phyloP scores from a whole-genome alignment of 2,113 vertebrate genomes.

The Mustela nigripes region DNA sequence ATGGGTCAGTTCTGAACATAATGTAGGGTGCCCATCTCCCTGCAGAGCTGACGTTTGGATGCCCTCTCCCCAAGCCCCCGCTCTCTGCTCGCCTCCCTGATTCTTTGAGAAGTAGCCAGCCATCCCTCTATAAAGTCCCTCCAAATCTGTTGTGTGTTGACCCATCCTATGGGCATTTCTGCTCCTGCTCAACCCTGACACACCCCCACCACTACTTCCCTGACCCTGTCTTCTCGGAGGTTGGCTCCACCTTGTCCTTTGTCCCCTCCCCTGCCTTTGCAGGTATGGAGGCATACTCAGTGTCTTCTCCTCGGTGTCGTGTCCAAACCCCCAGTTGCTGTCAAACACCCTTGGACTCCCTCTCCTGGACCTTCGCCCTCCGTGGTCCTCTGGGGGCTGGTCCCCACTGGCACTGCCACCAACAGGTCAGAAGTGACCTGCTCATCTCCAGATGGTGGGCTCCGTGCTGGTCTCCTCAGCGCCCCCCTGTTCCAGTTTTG shows the following conservation, averaged over 20 bases:
- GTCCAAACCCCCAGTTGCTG: neutral
- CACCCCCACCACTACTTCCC: neutral
- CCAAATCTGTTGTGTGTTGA: neutral
- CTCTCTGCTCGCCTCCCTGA: neutral
- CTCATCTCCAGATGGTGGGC: neutral
- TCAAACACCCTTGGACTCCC: neutral
- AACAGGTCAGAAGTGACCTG: neutral
- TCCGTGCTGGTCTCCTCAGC: neutral
- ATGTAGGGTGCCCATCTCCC: neutral
- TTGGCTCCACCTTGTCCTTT: neutral
- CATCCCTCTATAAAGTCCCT: neutral
- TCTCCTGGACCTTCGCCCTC: neutral
- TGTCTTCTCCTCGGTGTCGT: accelerated
- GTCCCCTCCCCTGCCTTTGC: neutral
- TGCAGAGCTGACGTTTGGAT: neutral
- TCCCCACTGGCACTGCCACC: neutral
- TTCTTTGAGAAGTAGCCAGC: neutral
- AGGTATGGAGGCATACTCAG: neutral
- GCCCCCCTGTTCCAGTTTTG: neutral
- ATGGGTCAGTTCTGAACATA: constrained; percentile 49
- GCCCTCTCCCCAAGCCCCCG: neutral
- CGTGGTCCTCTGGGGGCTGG: neutral
- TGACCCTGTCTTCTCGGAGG: neutral
- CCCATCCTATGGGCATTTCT: neutral
- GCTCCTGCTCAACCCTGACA: too few species aligned